phyloP scores from a whole-genome alignment of 2,888 invertebrate species.

The Ypsolopha scabrella region DNA sequence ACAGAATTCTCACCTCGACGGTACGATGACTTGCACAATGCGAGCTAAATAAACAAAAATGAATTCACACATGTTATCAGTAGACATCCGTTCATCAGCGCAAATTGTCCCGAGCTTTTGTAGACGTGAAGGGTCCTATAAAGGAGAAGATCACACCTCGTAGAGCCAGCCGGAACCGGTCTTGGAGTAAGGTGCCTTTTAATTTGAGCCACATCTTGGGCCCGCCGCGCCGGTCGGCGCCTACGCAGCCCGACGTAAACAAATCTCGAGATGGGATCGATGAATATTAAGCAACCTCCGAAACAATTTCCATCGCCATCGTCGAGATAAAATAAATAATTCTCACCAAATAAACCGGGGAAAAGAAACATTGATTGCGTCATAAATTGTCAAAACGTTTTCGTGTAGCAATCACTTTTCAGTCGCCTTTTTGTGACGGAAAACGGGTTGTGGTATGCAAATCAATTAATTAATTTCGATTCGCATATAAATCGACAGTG shows the following conservation, averaged over 20 bases:
- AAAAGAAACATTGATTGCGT: conserved; percentile 58
- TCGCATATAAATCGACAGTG: neutral
- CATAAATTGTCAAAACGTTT: conserved; percentile 59
- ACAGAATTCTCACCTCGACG: neutral
- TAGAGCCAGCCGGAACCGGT: conserved; percentile 5
- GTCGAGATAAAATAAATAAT: conserved; percentile 53
- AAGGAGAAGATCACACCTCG: neutral
- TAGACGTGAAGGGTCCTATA: neutral
- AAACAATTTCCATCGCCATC: conserved; percentile 54
- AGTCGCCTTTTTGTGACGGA: conserved; percentile 1
- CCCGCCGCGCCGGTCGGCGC: conserved; percentile 22
- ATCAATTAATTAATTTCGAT: conserved; percentile 1
- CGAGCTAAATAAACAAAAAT: neutral
- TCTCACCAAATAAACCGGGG: conserved; percentile 40
- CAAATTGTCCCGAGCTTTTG: conserved; percentile 2
- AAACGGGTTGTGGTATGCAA: conserved; percentile 1
- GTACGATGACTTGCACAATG: neutral
- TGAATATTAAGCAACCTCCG: conserved; percentile 60
- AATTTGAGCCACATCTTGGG: conserved; percentile 39
- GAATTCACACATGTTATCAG: neutral
- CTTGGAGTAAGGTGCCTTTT: conserved; percentile 24
- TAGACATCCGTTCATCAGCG: neutral
- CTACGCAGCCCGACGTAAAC: conserved; percentile 49
- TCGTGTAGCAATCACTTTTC: conserved; percentile 37
- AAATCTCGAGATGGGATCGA: conserved; percentile 57